phyloP scores from a whole-genome alignment of 2,797 vertebrate species.

The Hybognathus amarus region DNA sequence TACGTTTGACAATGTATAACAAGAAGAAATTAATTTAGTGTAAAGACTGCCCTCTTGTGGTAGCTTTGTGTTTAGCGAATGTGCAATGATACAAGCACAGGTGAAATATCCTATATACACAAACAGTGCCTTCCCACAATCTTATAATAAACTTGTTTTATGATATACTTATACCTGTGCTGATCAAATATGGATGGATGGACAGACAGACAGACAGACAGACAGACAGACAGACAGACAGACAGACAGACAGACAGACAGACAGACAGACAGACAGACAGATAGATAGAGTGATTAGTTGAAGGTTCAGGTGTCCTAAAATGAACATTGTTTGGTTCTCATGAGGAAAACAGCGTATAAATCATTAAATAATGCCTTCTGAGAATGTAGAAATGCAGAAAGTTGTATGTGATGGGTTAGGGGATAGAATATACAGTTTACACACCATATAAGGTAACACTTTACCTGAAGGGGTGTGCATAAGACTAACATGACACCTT shows the following conservation, averaged over 20 bases:
- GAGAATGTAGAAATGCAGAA: neutral
- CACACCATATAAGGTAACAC: too few relatives aligned
- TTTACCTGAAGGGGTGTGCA: too few relatives aligned
- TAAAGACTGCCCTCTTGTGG: constrained; percentile 51
- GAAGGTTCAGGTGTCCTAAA: neutral
- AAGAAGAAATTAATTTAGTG: neutral
- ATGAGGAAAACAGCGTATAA: neutral
- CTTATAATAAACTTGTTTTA: constrained; percentile 17
- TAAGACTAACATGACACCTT: too few relatives aligned
- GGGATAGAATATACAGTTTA: too few relatives aligned
- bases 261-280: neutral
- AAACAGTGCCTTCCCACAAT: constrained; percentile 6
- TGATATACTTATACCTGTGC: constrained; percentile 28
- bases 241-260: neutral
- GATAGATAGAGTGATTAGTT: too few relatives aligned
- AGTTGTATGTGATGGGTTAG: neutral
- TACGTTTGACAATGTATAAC: neutral
- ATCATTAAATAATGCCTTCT: neutral
- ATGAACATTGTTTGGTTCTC: neutral
- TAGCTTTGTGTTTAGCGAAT: constrained; percentile 14
- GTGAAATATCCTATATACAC: neutral
- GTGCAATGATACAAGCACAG: neutral
- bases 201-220: neutral
- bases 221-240: neutral
- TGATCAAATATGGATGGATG: neutral